Base-by-base conservation (phyloP, 2,113 vertebrate genomes). In the Sinocyclocheilus anophthalmus region DNA sequence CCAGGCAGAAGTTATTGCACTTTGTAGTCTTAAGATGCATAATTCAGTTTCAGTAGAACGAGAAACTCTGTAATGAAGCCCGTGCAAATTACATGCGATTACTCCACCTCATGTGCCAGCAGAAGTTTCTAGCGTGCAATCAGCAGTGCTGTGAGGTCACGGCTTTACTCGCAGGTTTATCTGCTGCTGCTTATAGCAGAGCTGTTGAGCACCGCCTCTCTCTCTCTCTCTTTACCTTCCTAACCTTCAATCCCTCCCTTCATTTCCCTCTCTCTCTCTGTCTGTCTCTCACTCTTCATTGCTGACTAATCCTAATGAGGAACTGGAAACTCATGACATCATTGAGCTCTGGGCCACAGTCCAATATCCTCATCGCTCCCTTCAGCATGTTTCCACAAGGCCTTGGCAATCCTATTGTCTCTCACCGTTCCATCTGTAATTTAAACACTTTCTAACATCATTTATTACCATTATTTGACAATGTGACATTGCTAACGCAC, bases 21-120 rank as follows among this genome's bases (percentile, higher is more conserved):
- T 97, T 96, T 57, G 96, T 96, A 85, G 95, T 96, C 61, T 96
- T 96, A 89, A 98, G 96, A 92, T 98, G 97, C 97, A 98, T 98
- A 79, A 91, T 89, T 89, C 87, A 86, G 37, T 48, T 81, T 45
- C 0, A 42, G 33, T 39, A n/a, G 33, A 22, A 53, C 18, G 10
- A 59, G 57, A 59, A 22, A 59, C 57, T 6, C 50, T 57, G 53
- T 16, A 55, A 55, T 5, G 53, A 55, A 55, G 50, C 14, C 13
- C 6, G 45, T n/a, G 16, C 48, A 73, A 7, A 8, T 72, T 13
- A n/a, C 26, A 83, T n/a, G 10, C 13, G n/a, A 83, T 16, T 14
- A 13, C 50, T 53, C 50, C 50, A 13, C 3, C 12, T 13, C n/a
- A 69, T 26, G 65, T 69, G 26, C 26, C 22, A 76, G 73, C 73